Conservation (phyloP, 2,113 vertebrate genomes). For the Chaetura pelagica region DNA sequence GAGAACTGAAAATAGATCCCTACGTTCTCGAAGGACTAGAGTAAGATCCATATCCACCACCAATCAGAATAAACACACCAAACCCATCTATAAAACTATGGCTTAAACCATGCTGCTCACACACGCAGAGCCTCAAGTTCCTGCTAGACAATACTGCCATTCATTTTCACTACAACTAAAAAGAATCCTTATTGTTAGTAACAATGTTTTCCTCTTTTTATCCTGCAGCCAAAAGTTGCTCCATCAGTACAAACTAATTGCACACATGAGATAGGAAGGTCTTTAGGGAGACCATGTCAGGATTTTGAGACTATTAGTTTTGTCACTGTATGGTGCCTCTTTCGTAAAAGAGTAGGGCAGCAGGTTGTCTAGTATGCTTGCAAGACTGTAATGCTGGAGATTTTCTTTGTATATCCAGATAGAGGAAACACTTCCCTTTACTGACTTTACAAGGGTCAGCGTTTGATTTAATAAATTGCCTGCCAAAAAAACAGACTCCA, state of each 20-base stretch:
- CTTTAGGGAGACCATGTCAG: neutral
- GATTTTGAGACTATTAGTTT: neutral
- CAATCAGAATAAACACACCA: neutral
- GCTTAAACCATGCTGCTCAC: neutral
- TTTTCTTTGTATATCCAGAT: neutral
- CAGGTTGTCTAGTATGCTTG: neutral
- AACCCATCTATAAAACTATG: neutral
- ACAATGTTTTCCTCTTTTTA: neutral
- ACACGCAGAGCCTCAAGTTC: neutral
- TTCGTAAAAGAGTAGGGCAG: conserved; percentile 9
- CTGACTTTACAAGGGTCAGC: conserved; percentile 27
- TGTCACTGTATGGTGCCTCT: neutral
- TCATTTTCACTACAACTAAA: neutral
- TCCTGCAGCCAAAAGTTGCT: neutral
- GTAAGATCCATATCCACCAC: neutral
- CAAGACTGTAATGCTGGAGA: neutral
- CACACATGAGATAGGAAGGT: neutral
- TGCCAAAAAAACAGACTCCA: conserved; percentile 31
- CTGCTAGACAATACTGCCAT: neutral
- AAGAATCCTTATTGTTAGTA: neutral
- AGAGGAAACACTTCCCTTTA: conserved; percentile 34
- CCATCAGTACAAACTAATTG: conserved; percentile 2
- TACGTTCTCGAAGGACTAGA: neutral
- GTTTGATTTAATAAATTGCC: conserved; percentile 54
- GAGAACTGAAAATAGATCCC: neutral